Evolutionary conservation across 2,888 invertebrate genomes (phyloP).

Genomic region (Lasioglossum leucozonium): DNA sequence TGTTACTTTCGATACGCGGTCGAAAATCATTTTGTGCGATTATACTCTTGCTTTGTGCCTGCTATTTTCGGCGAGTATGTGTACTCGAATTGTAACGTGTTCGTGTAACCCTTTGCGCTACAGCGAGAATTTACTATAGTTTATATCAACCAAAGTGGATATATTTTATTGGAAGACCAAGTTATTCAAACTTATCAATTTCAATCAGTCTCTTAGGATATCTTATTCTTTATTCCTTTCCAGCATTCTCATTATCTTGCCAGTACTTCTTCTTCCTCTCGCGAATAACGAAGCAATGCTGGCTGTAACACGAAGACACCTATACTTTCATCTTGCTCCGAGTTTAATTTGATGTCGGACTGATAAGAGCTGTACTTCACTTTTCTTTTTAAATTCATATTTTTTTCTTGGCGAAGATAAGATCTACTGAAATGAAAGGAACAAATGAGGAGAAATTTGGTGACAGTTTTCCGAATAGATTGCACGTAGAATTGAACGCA

Average conservation of each 20-base stretch:
- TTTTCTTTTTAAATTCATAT: background rate
- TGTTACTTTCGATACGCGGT: background rate
- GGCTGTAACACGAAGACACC: too few species aligned
- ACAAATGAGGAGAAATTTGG: background rate
- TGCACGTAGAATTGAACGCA: background rate
- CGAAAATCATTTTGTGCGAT: background rate
- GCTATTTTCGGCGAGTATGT: background rate
- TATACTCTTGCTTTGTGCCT: background rate
- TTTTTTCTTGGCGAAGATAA: background rate
- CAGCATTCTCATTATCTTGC: background rate
- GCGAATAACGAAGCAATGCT: too few species aligned
- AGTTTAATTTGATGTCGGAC: slow-evolving; percentile 53
- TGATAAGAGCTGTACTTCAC: slow-evolving; percentile 25
- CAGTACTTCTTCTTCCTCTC: too few species aligned
- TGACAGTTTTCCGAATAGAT: background rate
- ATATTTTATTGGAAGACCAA: too few species aligned
- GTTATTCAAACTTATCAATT: too few species aligned
- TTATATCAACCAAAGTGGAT: too few species aligned
- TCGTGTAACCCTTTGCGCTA: background rate
- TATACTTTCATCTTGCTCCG: too few species aligned
- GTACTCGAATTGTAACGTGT: background rate
- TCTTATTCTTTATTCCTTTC: too few species aligned
- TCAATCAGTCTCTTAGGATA: too few species aligned
- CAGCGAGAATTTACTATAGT: too few species aligned
- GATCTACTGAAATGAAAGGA: background rate